phyloP scores from a whole-genome alignment of 1,140 invertebrate genomes.

The Aricia agestis region DNA sequence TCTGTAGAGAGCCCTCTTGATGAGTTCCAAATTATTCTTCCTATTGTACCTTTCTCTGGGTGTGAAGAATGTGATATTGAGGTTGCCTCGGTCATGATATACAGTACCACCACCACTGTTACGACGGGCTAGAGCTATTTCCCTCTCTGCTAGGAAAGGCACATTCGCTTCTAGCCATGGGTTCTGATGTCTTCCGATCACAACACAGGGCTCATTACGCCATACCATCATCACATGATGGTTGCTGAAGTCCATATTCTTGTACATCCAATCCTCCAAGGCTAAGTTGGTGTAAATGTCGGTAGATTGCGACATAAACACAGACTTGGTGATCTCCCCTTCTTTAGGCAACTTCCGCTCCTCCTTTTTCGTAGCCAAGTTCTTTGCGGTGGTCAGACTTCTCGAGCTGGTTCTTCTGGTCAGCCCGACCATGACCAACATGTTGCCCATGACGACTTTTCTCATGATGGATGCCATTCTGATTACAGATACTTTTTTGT shows the following conservation, averaged over 20 bases:
- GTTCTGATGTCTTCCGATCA: constrained; percentile 97
- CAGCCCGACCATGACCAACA: constrained; percentile 54
- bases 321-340: constrained; percentile 83
- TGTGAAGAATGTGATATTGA: constrained; percentile 95
- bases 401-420: constrained; percentile 57
- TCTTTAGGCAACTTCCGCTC: constrained; percentile 57
- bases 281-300: constrained; percentile 95
- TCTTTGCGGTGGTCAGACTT: constrained; percentile 45
- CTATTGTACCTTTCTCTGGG: constrained; percentile 86
- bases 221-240: constrained; percentile 92
- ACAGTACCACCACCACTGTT: constrained; percentile 98
- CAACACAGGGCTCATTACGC: constrained; percentile 94
- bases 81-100: constrained; percentile 95
- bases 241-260: constrained; percentile 87
- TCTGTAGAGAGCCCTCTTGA: constrained; percentile 86
- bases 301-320: constrained; percentile 93
- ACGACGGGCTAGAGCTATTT: constrained; percentile 86
- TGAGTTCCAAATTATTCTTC: constrained; percentile 89
- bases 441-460: constrained; percentile 52
- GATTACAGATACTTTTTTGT: constrained; percentile 66
- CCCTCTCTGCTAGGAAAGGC: constrained; percentile 77
- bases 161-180: constrained; percentile 95
- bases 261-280: constrained; percentile 96
- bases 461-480: constrained; percentile 70
- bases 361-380: constrained; percentile 39